Percentiles rank a stretch among this genome's conserved stretches.
Evolutionary conservation across 2,888 invertebrate genomes (phyloP).

Genomic region (Carcina quercana): DNA sequence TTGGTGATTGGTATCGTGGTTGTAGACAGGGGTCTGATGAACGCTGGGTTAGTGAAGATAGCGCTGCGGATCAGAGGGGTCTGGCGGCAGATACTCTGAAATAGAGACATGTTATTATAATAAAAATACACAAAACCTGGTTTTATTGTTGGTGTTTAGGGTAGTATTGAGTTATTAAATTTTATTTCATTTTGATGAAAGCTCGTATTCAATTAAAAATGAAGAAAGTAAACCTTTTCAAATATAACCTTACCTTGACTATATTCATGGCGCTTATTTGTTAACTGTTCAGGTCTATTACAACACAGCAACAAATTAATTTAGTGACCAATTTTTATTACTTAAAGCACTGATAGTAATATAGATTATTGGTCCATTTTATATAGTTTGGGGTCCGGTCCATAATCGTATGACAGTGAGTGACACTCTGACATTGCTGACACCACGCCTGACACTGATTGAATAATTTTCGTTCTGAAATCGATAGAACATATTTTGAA

Average conservation of each 20-base stretch:
- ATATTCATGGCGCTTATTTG: constrained; percentile 28
- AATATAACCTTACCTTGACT: constrained; percentile 31
- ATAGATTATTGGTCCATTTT: too few relatives aligned
- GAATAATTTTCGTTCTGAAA: too few relatives aligned
- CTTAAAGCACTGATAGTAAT: too few relatives aligned
- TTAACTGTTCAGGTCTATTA: too few relatives aligned
- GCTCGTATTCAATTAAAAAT: not conserved
- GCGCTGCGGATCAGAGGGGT: constrained; percentile 30
- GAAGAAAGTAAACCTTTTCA: not conserved
- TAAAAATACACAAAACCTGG: not conserved
- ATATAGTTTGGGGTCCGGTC: too few relatives aligned
- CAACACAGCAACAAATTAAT: too few relatives aligned
- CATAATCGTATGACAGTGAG: too few relatives aligned
- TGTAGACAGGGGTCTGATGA: constrained; percentile 32
- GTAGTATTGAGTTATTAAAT: not conserved
- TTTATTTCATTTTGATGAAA: not conserved
- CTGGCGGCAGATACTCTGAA: constrained; percentile 44
- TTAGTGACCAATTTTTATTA: too few relatives aligned
- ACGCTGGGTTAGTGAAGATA: constrained; percentile 24
- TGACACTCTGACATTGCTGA: too few relatives aligned
- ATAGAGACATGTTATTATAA: not conserved
- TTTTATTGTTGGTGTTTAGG: not conserved
- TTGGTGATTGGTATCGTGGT: constrained; percentile 29
- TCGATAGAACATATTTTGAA: too few relatives aligned
- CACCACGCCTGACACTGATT: too few relatives aligned